A percentile compares a stretch with the other conserved stretches of the same genome.
Evolutionary conservation across 30 jellyfish, hydroid and myxozoan species (phyloP).

Genomic region (Hydractinia symbiolongicarpus): DNA sequence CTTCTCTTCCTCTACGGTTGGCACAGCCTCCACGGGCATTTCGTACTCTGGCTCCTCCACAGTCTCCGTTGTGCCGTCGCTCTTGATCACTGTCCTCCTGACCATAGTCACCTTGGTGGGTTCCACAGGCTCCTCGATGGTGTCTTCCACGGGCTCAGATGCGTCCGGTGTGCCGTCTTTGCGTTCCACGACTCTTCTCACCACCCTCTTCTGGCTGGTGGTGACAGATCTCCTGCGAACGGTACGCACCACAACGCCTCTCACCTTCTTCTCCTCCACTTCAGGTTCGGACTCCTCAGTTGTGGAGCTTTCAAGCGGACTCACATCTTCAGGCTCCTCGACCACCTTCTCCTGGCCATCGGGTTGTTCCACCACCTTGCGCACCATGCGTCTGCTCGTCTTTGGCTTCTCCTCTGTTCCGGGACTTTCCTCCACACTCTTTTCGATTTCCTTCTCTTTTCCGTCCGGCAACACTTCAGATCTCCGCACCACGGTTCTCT

Average conservation of each 20-base stretch:
- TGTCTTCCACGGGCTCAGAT: slow-evolving; percentile 61
- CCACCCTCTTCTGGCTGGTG: slow-evolving; percentile 55
- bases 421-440: slow-evolving; percentile 42
- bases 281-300: slow-evolving; percentile 66
- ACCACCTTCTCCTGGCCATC: slow-evolving; percentile 46
- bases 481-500: slow-evolving; percentile 40
- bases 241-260: slow-evolving; percentile 52
- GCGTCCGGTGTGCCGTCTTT: slow-evolving; percentile 60
- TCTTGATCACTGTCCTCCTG: slow-evolving; percentile 31
- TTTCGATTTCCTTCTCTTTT: slow-evolving; percentile 46
- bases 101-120: slow-evolving; percentile 46
- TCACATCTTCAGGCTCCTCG: slow-evolving; percentile 61
- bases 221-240: slow-evolving; percentile 56
- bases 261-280: slow-evolving; percentile 31
- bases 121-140: slow-evolving; percentile 50
- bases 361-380: slow-evolving; percentile 32
- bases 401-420: slow-evolving; percentile 35
- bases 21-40: slow-evolving; percentile 51
- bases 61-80: slow-evolving; percentile 39
- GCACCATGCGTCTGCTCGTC: slow-evolving; percentile 25
- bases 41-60: slow-evolving; percentile 70
- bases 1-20: slow-evolving; percentile 57
- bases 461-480: slow-evolving; percentile 70
- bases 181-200: slow-evolving; percentile 44
- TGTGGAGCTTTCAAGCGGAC: slow-evolving; percentile 48